Evolutionary conservation across 2,888 invertebrate genomes (phyloP).

Genomic region (Calliopum simillimum): DNA sequence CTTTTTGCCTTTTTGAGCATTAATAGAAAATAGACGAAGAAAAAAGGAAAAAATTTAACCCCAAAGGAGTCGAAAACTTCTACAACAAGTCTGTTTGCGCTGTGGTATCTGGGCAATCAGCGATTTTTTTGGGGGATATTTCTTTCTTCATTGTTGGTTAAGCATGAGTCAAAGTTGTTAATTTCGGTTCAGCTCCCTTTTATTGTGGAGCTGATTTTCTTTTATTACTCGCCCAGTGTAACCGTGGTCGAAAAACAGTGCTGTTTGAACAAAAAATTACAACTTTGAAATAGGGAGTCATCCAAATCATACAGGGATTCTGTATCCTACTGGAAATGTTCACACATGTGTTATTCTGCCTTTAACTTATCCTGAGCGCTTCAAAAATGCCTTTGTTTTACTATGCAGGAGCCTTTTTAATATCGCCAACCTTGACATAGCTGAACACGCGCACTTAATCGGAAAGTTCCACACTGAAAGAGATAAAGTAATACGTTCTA

Average conservation of each 20-base stretch:
- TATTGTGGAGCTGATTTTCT: background rate
- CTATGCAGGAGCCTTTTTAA: too few relatives aligned
- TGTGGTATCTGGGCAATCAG: background rate
- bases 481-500: too few relatives aligned
- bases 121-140: background rate
- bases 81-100: background rate
- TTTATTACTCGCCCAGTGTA: too few relatives aligned
- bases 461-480: too few relatives aligned
- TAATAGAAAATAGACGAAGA: slow-evolving; percentile 36
- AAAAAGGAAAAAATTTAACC: slow-evolving; percentile 33
- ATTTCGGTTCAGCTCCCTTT: slow-evolving; percentile 31
- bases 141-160: slow-evolving; percentile 10
- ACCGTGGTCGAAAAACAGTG: too few relatives aligned
- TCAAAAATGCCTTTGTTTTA: too few relatives aligned
- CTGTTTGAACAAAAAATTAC: background rate
- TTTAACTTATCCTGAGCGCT: too few relatives aligned
- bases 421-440: too few relatives aligned
- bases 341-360: too few relatives aligned
- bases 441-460: too few relatives aligned
- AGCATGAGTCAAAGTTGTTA: slow-evolving; percentile 33
- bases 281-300: slow-evolving; percentile 15
- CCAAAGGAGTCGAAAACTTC: slow-evolving; percentile 30
- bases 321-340: too few relatives aligned
- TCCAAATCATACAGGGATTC: too few relatives aligned
- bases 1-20: background rate